These are phyloP conservation scores for Bombus polaris DNA, from an alignment of 1,140 invertebrate genomes.

Conservation along the genomic window DNA sequence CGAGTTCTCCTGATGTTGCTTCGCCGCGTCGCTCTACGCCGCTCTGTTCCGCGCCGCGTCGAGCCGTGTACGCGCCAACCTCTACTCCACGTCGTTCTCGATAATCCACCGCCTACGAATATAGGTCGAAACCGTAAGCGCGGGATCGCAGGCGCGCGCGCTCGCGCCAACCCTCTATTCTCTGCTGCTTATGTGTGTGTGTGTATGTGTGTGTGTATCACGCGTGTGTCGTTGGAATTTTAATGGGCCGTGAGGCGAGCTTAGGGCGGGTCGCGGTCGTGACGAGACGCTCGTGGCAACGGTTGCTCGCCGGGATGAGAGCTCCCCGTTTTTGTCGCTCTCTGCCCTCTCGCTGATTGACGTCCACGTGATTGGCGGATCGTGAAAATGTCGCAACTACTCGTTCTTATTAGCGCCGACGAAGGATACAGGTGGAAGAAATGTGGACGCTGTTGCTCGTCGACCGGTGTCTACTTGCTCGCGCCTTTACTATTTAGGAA, in stretches of 20 bases:
- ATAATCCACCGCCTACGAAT: slow-evolving; percentile 46
- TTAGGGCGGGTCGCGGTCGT: slow-evolving; percentile 48
- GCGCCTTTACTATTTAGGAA: neutral
- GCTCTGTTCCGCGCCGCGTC: neutral
- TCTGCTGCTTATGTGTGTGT: neutral
- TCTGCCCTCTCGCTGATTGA: neutral
- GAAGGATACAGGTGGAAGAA: neutral
- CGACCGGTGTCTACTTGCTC: neutral
- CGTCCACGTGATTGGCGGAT: slow-evolving; percentile 18
- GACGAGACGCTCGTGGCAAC: neutral
- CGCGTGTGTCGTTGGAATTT: slow-evolving; percentile 50
- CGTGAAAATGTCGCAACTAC: slow-evolving; percentile 22
- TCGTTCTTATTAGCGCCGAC: slow-evolving; percentile 3
- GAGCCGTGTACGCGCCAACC: neutral
- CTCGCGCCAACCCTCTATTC: neutral
- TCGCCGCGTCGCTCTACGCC: neutral
- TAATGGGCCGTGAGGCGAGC: slow-evolving; percentile 49
- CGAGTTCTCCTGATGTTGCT: slow-evolving; percentile 7
- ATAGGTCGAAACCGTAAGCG: slow-evolving; percentile 32
- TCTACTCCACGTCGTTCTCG: slow-evolving; percentile 10
- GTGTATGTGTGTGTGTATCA: neutral
- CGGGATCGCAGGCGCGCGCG: neutral
- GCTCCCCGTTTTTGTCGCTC: too few relatives aligned
- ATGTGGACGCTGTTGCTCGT: neutral
- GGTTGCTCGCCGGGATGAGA: neutral